phyloP scores from a whole-genome alignment of 2,888 invertebrate species.

The Chrysina gloriosa region DNA sequence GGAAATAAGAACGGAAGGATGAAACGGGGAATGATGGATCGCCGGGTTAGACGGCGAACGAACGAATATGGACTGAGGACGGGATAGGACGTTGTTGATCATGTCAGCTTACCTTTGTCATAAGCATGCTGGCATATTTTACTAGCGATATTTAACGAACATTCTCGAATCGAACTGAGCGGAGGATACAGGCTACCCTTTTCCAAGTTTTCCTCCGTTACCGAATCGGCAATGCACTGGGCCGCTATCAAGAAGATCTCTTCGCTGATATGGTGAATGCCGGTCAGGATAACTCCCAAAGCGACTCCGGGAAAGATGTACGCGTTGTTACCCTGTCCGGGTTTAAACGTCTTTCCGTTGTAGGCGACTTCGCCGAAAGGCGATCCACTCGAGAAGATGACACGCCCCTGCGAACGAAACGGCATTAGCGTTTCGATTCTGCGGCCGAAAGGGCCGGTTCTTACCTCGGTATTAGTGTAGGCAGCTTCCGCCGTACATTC shows the following conservation, averaged over 20 bases:
- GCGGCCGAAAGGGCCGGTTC: too few relatives aligned
- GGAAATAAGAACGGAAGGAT: too few relatives aligned
- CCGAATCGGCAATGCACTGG: conserved; percentile 86
- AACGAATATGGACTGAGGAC: too few relatives aligned
- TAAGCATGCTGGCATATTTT: conserved; percentile 91
- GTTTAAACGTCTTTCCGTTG: conserved; percentile 83
- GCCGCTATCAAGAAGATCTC: conserved; percentile 95
- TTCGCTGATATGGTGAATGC: conserved; percentile 93
- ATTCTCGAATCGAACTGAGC: conserved; percentile 82
- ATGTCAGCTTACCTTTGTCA: conserved; percentile 82
- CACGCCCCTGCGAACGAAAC: conserved; percentile 78
- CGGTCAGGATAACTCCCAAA: conserved; percentile 91
- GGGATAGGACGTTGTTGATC: too few relatives aligned
- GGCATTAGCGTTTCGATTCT: background rate
- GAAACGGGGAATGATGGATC: too few relatives aligned
- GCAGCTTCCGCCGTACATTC: conserved; percentile 98
- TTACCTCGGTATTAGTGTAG: conserved; percentile 88
- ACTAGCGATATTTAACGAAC: conserved; percentile 90
- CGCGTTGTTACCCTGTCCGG: conserved; percentile 94
- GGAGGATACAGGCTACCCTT: conserved; percentile 95
- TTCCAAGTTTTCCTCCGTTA: conserved; percentile 83
- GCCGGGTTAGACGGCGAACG: too few relatives aligned
- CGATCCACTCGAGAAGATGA: conserved; percentile 95
- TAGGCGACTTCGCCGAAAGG: conserved; percentile 90
- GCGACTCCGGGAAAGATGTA: conserved; percentile 98